Evolutionary conservation across 2,797 vertebrate species (phyloP).

Genomic region (Dermochelys coriacea): DNA sequence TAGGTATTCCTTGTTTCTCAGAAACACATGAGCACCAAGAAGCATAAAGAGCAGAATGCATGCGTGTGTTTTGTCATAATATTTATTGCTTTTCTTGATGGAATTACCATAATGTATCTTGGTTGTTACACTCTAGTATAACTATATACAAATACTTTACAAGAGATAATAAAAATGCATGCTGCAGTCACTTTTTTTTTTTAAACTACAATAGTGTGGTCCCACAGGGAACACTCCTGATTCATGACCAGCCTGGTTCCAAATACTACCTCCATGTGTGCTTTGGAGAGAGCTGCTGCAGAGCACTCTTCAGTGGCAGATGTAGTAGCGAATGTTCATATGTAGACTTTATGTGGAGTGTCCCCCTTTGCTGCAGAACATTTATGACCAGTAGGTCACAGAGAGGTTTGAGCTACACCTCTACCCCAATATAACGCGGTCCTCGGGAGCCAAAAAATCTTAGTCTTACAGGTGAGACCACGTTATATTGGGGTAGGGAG

Average conservation of each 20-base stretch:
- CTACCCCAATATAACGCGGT: too few relatives aligned
- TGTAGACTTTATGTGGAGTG: neutral
- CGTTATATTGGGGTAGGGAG: too few relatives aligned
- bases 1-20: constrained; percentile 25
- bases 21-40: neutral
- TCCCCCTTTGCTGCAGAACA: neutral
- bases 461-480: too few relatives aligned
- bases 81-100: neutral
- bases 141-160: neutral
- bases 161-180: neutral
- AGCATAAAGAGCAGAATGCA: neutral
- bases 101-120: neutral
- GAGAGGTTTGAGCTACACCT: neutral
- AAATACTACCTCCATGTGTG: neutral
- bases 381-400: neutral
- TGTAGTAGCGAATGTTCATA: neutral
- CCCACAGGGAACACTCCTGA: too few relatives aligned
- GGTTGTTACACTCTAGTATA: neutral
- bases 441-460: too few relatives aligned
- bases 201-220: neutral
- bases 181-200: neutral
- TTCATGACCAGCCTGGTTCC: neutral
- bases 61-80: neutral
- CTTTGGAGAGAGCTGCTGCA: neutral
- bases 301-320: neutral